Base-by-base conservation (phyloP, 2,113 vertebrate species). In the Tyrannus savana region DNA sequence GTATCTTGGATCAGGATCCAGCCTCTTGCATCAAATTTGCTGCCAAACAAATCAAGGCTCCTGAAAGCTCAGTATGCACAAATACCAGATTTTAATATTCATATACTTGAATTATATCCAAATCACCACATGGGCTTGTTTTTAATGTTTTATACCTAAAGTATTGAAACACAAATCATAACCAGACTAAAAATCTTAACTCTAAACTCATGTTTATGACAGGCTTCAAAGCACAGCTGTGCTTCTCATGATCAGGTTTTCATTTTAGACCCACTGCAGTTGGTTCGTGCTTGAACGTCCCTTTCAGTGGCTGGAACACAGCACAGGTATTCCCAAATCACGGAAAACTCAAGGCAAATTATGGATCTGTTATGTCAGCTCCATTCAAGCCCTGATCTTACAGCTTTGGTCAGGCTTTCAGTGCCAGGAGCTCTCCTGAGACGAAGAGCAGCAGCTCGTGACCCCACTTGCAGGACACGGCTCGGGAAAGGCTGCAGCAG, bases 11-110 rank as follows among this genome's bases (percentile, higher is more conserved):
- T 9, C 42, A 44, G 53, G 60, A 68, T 21, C 5, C 62, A 76
- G 74, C 89, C 59, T 67, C 88, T 81, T 64, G 68, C 47, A n/a
- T 10, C 47, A 37, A n/a, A 80, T 69, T 10, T 73, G 68, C 90
- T 93, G 95, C 87, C 93, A 93, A 95, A 91, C 79, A 86, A 96
- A 95, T 86, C 85, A 75, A 59, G 79, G 6, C 72, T 93, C 90
- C 39, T 68, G 90, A 95, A 83, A 80, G 75, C 95, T 88, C 79
- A 37, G 33, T 25, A 17, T 12, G 73, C 82, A 82, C 78, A 85
- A 91, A 96, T 17, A 93, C 49, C 93, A 96, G 89, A 95, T 93
- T 93, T 84, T 62, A 94, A 95, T 93, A 87, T 76, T 87, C 71
- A 84, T 73, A 35, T 66, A 53, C 69, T 71, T 82, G 94, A 93